A percentile compares a stretch with the other conserved stretches of the same genome.
These are phyloP conservation scores for Eudorcas thomsonii DNA, from an alignment of 2,113 vertebrate genomes.

Conservation along the genomic window DNA sequence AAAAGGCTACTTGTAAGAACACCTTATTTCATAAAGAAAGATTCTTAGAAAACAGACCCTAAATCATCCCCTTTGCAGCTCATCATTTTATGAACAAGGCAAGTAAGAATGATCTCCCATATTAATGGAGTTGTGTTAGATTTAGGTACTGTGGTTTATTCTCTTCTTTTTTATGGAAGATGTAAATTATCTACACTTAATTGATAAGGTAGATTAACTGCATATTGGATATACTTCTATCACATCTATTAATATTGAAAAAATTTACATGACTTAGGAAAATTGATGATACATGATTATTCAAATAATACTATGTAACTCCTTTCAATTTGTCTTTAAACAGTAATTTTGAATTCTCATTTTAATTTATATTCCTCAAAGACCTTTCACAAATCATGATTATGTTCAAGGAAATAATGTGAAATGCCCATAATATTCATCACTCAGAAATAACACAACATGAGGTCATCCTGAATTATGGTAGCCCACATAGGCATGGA, in stretches of 20 bases:
- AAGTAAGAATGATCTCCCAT: background rate
- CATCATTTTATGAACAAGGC: background rate
- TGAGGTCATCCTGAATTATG: background rate
- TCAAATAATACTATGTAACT: background rate
- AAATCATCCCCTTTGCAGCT: background rate
- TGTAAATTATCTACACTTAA: background rate
- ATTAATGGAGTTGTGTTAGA: background rate
- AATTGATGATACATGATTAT: background rate
- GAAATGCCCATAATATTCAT: background rate
- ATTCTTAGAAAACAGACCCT: background rate
- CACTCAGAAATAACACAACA: background rate
- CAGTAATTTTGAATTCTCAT: background rate
- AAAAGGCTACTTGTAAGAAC: background rate
- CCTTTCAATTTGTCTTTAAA: background rate
- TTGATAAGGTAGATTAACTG: background rate
- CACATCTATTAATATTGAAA: background rate
- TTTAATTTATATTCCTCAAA: background rate
- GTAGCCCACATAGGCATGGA: background rate
- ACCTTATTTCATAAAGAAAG: background rate
- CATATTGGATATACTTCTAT: background rate
- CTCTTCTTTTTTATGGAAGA: rapidly evolving
- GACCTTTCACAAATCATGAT: background rate
- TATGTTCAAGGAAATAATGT: background rate
- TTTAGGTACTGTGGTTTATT: background rate
- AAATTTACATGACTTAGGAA: background rate